Evolutionary conservation across 2,797 vertebrate genomes (phyloP).

Genomic region (Picus viridis): DNA sequence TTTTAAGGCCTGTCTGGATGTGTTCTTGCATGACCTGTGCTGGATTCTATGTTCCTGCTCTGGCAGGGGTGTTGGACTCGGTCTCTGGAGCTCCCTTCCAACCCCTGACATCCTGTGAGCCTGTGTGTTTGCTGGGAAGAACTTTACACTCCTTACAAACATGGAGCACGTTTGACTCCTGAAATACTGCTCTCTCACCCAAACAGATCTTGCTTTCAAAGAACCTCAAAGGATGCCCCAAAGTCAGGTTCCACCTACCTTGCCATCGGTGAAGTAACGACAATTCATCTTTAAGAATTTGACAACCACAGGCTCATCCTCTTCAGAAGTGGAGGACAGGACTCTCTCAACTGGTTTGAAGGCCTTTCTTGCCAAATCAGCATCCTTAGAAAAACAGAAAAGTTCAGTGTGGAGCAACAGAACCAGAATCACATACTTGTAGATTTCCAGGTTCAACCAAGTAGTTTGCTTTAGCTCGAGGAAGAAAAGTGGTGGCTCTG

Average conservation of each 20-base stretch:
- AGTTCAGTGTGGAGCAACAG: neutral
- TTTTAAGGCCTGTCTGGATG: too few relatives aligned
- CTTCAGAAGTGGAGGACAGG: slow-evolving; percentile 92
- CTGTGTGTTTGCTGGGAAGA: too few relatives aligned
- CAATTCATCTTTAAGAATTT: slow-evolving; percentile 99
- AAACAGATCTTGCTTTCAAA: neutral
- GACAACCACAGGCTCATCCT: slow-evolving; percentile 91
- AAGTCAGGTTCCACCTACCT: slow-evolving; percentile 80
- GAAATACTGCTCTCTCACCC: neutral
- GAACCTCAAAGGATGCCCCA: neutral
- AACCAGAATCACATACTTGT: neutral
- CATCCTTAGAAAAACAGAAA: slow-evolving; percentile 80
- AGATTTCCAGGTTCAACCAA: neutral
- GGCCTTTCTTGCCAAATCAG: slow-evolving; percentile 81
- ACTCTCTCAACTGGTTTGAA: slow-evolving; percentile 85
- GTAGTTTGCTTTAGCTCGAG: neutral
- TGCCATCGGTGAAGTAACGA: slow-evolving; percentile 97
- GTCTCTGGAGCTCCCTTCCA: too few relatives aligned
- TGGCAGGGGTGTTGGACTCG: too few relatives aligned
- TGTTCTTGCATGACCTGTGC: too few relatives aligned
- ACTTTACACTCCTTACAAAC: neutral
- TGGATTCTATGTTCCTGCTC: too few relatives aligned
- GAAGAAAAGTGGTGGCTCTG: neutral
- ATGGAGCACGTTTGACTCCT: neutral
- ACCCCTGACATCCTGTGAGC: too few relatives aligned